These are phyloP conservation scores for Euura lappo DNA, from an alignment of 1,140 invertebrate species.

Conservation along the genomic window DNA sequence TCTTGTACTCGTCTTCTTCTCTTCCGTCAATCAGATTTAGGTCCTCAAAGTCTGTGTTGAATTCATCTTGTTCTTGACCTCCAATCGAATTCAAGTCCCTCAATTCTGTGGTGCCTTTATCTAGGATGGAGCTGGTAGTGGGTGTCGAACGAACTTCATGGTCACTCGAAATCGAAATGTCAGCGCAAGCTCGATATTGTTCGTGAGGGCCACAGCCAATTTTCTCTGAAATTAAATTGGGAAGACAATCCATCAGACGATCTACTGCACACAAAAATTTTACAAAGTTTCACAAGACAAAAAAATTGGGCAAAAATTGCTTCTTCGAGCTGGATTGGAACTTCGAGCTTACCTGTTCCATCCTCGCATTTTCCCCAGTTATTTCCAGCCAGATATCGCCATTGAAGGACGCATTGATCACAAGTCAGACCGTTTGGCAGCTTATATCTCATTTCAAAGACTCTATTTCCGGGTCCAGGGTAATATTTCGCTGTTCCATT, in stretches of 20 bases:
- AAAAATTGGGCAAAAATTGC: too few species aligned
- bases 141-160: conserved; percentile 40
- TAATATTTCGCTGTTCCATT: conserved; percentile 68
- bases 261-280: neutral
- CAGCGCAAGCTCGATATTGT: conserved; percentile 85
- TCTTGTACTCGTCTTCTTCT: too few species aligned
- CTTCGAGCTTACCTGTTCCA: conserved; percentile 55
- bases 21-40: too few species aligned
- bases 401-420: conserved; percentile 80
- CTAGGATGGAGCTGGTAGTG: conserved; percentile 29
- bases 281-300: neutral
- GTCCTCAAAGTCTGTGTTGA: too few species aligned
- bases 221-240: conserved; percentile 58
- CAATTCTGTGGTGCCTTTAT: conserved; percentile 27
- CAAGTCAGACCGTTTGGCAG: conserved; percentile 75
- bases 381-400: conserved; percentile 82
- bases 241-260: neutral
- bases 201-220: conserved; percentile 87
- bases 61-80: too few species aligned
- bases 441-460: conserved; percentile 77
- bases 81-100: too few species aligned
- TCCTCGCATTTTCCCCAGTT: conserved; percentile 80
- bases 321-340: neutral
- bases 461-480: conserved; percentile 76
- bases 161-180: conserved; percentile 72